phyloP scores from a whole-genome alignment of 2,888 invertebrate genomes.

The Acanthosepion lycidas region DNA sequence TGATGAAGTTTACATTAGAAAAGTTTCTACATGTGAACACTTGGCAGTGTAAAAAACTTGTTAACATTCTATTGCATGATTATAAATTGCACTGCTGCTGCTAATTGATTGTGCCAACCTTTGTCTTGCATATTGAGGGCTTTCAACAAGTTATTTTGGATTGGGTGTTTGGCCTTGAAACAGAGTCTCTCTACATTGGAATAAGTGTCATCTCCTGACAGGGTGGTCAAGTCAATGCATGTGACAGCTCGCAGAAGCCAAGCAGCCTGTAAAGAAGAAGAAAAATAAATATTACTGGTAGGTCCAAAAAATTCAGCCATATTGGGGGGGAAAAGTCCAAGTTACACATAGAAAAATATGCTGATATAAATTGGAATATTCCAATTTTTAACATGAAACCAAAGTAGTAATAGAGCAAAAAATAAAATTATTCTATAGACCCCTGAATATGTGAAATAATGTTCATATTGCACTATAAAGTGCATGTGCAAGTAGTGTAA shows the following conservation, averaged over 20 bases:
- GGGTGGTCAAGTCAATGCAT: constrained; percentile 93
- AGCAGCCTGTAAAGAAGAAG: constrained; percentile 66
- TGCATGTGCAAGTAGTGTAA: too few relatives aligned
- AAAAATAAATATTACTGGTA: neutral
- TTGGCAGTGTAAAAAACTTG: too few relatives aligned
- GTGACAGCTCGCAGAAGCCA: constrained; percentile 89
- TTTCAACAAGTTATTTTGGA: constrained; percentile 73
- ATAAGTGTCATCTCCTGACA: constrained; percentile 82
- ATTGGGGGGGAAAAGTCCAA: too few relatives aligned
- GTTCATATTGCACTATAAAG: too few relatives aligned
- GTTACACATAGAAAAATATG: neutral
- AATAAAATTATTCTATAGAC: too few relatives aligned
- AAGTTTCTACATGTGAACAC: too few relatives aligned
- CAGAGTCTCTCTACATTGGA: constrained; percentile 88
- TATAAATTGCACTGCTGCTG: neutral
- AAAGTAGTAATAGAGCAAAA: too few relatives aligned
- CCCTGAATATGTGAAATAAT: too few relatives aligned
- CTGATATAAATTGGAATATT: neutral
- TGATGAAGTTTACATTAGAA: too few relatives aligned
- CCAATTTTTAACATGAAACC: too few relatives aligned
- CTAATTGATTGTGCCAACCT: constrained; percentile 55
- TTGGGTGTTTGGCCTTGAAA: constrained; percentile 81
- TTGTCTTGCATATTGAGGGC: constrained; percentile 68
- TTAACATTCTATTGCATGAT: too few relatives aligned
- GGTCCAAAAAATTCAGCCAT: neutral